A percentile compares a stretch with the other conserved stretches of the same genome.
Conservation (phyloP, 1,140 invertebrate species). For the Drosophila subobscura region DNA sequence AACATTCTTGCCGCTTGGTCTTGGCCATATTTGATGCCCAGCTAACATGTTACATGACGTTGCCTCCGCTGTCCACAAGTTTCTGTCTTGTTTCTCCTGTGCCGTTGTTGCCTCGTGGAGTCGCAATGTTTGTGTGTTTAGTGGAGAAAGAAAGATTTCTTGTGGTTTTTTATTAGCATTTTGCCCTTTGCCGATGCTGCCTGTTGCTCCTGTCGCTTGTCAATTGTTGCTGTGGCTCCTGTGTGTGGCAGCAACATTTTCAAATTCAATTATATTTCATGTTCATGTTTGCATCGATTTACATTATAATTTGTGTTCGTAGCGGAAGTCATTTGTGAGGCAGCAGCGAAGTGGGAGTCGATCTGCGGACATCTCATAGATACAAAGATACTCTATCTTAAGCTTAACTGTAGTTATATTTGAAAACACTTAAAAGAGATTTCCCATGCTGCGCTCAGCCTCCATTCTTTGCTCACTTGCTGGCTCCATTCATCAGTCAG, state of each 20-base stretch:
- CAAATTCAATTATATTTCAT: slow-evolving; percentile 82
- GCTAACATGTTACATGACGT: slow-evolving; percentile 75
- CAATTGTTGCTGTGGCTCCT: slow-evolving; percentile 56
- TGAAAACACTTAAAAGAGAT: too few relatives aligned
- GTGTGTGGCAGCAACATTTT: slow-evolving; percentile 79
- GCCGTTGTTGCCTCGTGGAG: slow-evolving; percentile 14
- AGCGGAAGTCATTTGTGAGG: slow-evolving; percentile 76
- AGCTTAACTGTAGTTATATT: too few relatives aligned
- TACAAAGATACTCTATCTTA: too few relatives aligned
- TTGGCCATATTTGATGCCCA: slow-evolving; percentile 75
- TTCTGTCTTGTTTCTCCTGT: slow-evolving; percentile 3
- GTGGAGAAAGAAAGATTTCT: too few relatives aligned
- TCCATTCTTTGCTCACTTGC: slow-evolving; percentile 5
- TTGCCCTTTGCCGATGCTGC: slow-evolving; percentile 61
- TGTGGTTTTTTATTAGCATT: slow-evolving; percentile 66
- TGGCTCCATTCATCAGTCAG: slow-evolving; percentile 22
- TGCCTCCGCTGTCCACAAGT: slow-evolving; percentile 44
- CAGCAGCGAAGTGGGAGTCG: too few relatives aligned
- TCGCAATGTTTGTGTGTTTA: slow-evolving; percentile 64
- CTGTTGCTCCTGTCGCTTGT: slow-evolving; percentile 58
- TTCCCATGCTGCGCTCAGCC: background rate
- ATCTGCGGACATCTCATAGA: too few relatives aligned
- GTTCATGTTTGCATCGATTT: slow-evolving; percentile 81
- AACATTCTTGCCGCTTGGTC: slow-evolving; percentile 23
- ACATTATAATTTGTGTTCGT: slow-evolving; percentile 81